Evolutionary conservation across 2,888 invertebrate genomes (phyloP).

Genomic region (Lingula anatina): DNA sequence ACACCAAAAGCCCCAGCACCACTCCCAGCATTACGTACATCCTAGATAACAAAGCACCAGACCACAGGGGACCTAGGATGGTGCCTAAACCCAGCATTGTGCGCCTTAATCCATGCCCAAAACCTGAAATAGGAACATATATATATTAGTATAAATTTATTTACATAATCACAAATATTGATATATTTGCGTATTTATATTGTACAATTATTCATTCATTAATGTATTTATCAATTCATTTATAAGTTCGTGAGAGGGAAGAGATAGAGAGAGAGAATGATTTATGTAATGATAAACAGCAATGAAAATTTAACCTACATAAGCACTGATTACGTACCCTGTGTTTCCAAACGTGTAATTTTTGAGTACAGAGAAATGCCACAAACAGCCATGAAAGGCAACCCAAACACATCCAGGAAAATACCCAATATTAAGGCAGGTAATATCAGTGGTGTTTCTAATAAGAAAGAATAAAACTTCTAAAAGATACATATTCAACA

Average conservation of each 20-base stretch:
- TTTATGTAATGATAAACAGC: too few species aligned
- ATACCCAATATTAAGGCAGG: constrained; percentile 24
- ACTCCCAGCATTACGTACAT: constrained; percentile 35
- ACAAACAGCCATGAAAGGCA: constrained; percentile 36
- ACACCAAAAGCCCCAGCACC: constrained; percentile 19
- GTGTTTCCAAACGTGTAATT: constrained; percentile 32
- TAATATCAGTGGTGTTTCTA: constrained; percentile 24
- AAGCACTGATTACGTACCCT: constrained; percentile 37
- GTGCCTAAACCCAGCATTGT: constrained; percentile 32
- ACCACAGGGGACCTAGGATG: constrained; percentile 43
- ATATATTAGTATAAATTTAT: neutral
- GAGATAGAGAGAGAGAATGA: too few species aligned
- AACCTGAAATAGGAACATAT: constrained; percentile 20
- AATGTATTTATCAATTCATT: too few species aligned
- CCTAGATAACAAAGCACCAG: constrained; percentile 26
- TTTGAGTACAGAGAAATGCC: constrained; percentile 43
- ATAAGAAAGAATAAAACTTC: constrained; percentile 6
- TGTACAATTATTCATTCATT: constrained; percentile 1
- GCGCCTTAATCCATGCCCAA: constrained; percentile 41
- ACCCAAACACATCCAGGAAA: constrained; percentile 32
- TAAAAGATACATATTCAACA: too few species aligned
- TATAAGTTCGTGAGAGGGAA: too few species aligned
- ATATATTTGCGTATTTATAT: neutral
- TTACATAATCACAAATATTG: too few species aligned
- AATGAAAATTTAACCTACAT: too few species aligned